Evolutionary conservation across 1,140 invertebrate genomes (phyloP).

Genomic region (Leguminivora glycinivorella): DNA sequence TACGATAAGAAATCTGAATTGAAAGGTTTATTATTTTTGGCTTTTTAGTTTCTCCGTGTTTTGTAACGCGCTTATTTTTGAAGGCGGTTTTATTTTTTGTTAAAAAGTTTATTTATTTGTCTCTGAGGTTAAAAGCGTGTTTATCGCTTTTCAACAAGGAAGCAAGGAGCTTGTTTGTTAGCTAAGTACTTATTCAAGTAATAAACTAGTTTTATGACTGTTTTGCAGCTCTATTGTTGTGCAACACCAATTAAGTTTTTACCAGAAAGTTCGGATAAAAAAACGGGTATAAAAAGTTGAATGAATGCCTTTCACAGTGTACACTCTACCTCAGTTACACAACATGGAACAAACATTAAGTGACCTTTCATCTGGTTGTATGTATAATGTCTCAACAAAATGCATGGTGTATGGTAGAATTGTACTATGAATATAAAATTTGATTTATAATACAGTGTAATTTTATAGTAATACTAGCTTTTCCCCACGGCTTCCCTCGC

Average conservation of each 20-base stretch:
- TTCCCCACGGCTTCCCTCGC: no score
- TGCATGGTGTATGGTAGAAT: background rate
- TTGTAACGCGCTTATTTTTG: no score
- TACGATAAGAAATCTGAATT: no score
- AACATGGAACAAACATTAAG: background rate
- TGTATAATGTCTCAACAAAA: background rate
- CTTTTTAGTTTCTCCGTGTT: no score
- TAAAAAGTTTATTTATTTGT: no score
- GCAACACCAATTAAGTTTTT: slow-evolving; percentile 24
- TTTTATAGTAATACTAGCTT: no score
- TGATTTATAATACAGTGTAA: no score
- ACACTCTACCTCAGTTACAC: slow-evolving; percentile 9
- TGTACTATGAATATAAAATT: background rate
- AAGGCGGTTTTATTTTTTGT: no score
- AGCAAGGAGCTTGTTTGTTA: background rate
- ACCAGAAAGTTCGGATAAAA: slow-evolving; percentile 8
- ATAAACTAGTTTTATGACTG: background rate
- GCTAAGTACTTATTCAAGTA: background rate
- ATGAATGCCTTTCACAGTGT: slow-evolving; percentile 17
- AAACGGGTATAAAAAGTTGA: slow-evolving; percentile 6
- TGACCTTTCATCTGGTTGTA: slow-evolving; percentile 16
- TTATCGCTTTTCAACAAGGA: background rate
- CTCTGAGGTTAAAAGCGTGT: no score
- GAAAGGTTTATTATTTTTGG: no score
- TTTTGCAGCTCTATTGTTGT: slow-evolving; percentile 16